Base-by-base conservation (phyloP, 2,113 vertebrate genomes). In the Gymnarchus niloticus region DNA sequence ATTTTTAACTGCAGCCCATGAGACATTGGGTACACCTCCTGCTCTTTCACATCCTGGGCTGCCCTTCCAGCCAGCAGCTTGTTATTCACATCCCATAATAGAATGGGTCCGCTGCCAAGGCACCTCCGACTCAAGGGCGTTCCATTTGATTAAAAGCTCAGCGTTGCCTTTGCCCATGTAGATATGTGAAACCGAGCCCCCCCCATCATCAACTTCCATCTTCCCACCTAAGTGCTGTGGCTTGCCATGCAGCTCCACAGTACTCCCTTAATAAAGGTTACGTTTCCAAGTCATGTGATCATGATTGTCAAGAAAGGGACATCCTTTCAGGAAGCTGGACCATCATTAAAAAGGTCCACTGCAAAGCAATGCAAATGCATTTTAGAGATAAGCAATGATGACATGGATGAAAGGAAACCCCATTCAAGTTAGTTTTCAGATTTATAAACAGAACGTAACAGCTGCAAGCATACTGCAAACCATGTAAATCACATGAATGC, bases 71-170 rank as follows among this genome's bases (percentile, higher is more conserved):
- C 28, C 12, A 46, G n/a, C 12, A 28, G 52, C 59, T 78, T 65
- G 65, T 84, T 37, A 87, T 56, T 83, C 69, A 33, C 37, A 54
- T 57, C 10, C 81, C 82, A 19, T 56, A 87, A 84, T 56, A 83
- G 52, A 78, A 87, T 59, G 86, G 82, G 17, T 49, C 82, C 78
- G 54, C 78, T 80, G 51, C 86, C 83, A 80, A 25, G 25, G 81
- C 37, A 25, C 25, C 46, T 57, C n/a, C 19, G 57, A 51, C 78
- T 82, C 44, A 65, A 83, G 81, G 86, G 81, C 48, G n/a, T 33
- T 83, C 51, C 37, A 25, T 86, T 86, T 86, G 86, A 83, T 83
- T 86, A 77, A 86, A 88, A 87, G 83, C 76, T 48, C 82, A 28
- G 51, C 48, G 28, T 84, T 19, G 84, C 86, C 78, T 56, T 5